These are phyloP conservation scores for Mizuhopecten yessoensis DNA, from an alignment of 1,140 invertebrate genomes.

Conservation along the genomic window DNA sequence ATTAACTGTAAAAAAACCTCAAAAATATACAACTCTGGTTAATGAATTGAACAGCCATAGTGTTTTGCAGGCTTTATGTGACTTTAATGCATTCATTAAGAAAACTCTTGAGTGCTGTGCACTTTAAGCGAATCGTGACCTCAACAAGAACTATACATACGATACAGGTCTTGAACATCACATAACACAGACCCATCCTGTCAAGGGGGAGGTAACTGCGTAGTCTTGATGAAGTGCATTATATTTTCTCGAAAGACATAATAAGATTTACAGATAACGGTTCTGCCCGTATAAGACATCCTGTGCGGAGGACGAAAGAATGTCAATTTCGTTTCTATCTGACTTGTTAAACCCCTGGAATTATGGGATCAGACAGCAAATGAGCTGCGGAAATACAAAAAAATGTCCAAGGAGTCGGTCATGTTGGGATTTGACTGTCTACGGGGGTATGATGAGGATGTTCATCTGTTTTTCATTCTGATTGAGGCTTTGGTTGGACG, in stretches of 20 bases:
- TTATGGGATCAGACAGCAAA: conserved; percentile 34
- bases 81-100: conserved; percentile 2
- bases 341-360: conserved; percentile 24
- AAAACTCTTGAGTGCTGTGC: background rate
- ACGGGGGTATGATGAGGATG: background rate
- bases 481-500: background rate
- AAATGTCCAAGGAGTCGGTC: conserved; percentile 17
- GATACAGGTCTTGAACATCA: background rate
- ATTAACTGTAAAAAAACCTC: background rate
- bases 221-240: conserved; percentile 1
- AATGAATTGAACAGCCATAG: background rate
- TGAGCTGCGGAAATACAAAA: conserved; percentile 22
- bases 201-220: background rate
- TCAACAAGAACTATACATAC: background rate
- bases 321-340: conserved; percentile 33
- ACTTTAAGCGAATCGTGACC: background rate
- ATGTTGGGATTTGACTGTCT: conserved; percentile 8
- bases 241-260: conserved; percentile 28
- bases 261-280: conserved; percentile 34
- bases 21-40: background rate
- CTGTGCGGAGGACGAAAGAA: background rate
- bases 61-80: background rate
- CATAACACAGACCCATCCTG: background rate
- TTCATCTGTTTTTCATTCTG: conserved; percentile 13
- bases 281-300: background rate